Evolutionary conservation across 2,113 vertebrate species (phyloP).

Genomic region (Mirza zaza): DNA sequence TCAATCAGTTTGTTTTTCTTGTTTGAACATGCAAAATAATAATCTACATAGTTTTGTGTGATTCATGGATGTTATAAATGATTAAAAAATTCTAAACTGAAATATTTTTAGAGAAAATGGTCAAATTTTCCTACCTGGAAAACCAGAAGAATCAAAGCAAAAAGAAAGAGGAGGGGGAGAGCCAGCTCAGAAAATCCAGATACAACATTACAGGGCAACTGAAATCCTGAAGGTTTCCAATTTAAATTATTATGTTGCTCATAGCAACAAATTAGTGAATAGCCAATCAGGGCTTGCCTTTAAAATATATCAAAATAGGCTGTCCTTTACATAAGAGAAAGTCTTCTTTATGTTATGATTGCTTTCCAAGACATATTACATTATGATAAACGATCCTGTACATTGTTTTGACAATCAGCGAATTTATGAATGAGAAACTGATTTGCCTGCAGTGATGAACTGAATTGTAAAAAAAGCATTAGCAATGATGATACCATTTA

Average conservation of each 20-base stretch:
- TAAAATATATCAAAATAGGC: constrained; percentile 84
- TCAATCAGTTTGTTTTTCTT: background rate
- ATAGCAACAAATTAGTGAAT: constrained; percentile 86
- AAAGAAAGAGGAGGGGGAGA: background rate
- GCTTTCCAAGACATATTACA: constrained; percentile 81
- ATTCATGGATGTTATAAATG: constrained; percentile 12
- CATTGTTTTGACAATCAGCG: constrained; percentile 88
- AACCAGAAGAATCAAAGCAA: constrained; percentile 76
- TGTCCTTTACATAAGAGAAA: constrained; percentile 73
- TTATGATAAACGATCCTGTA: constrained; percentile 86
- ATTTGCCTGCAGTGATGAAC: constrained; percentile 82
- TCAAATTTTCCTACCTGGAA: constrained; percentile 85
- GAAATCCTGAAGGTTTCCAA: constrained; percentile 79
- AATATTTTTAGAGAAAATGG: constrained; percentile 83
- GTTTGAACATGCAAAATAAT: background rate
- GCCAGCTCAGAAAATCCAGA: constrained; percentile 77
- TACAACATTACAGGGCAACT: constrained; percentile 64
- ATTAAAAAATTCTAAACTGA: constrained; percentile 47
- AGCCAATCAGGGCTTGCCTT: constrained; percentile 84
- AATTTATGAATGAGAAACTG: constrained; percentile 83
- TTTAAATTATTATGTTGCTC: constrained; percentile 86
- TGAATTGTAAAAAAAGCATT: constrained; percentile 85
- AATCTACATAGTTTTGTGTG: background rate
- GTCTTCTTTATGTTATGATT: constrained; percentile 81
- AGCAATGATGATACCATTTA: constrained; percentile 86